These are phyloP conservation scores for Megatriorchis doriae DNA, from an alignment of 2,113 vertebrate species.

Conservation along the genomic window DNA sequence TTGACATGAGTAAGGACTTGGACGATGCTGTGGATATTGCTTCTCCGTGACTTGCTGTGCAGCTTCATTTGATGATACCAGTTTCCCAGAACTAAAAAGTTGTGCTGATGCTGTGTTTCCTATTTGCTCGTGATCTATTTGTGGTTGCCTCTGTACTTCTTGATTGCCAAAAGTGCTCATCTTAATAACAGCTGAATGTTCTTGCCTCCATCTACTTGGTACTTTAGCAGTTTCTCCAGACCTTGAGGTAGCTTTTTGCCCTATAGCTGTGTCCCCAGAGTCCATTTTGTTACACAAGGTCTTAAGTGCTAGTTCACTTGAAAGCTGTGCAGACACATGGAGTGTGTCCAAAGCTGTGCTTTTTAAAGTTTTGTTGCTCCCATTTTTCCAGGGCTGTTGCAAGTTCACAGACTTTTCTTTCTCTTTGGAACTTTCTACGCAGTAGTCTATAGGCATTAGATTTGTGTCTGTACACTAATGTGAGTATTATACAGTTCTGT, in stretches of 20 bases:
- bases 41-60: constrained; percentile 81
- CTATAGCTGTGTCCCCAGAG: constrained; percentile 83
- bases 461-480: constrained; percentile 53
- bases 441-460: constrained; percentile 71
- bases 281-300: constrained; percentile 87
- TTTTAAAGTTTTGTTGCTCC: constrained; percentile 73
- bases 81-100: constrained; percentile 84
- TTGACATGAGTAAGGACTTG: constrained; percentile 82
- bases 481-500: constrained; percentile 70
- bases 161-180: constrained; percentile 86
- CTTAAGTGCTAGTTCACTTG: constrained; percentile 76
- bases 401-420: constrained; percentile 60
- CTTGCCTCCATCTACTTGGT: constrained; percentile 90
- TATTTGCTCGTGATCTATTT: constrained; percentile 80
- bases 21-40: constrained; percentile 82
- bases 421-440: constrained; percentile 68
- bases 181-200: constrained; percentile 83
- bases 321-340: constrained; percentile 80
- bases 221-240: constrained; percentile 85
- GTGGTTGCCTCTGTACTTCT: constrained; percentile 79
- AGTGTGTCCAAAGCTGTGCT: constrained; percentile 74
- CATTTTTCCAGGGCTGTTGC: constrained; percentile 71
- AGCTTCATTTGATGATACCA: constrained; percentile 76
- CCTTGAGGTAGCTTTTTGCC: constrained; percentile 88
- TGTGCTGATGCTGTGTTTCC: constrained; percentile 78